Evolutionary conservation across 2,113 vertebrate species (phyloP).

Genomic region (Pantherophis guttatus): DNA sequence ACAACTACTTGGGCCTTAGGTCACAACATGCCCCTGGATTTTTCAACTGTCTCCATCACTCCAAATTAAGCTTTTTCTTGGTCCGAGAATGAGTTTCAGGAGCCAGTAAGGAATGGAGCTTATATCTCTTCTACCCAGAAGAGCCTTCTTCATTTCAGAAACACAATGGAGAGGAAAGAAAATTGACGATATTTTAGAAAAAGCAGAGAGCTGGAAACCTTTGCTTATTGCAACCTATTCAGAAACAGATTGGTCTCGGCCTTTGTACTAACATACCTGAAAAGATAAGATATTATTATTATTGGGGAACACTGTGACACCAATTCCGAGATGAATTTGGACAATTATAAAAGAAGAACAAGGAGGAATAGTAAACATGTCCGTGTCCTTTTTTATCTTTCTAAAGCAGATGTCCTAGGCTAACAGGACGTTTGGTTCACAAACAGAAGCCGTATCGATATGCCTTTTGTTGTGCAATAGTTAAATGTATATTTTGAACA

Average conservation of each 20-base stretch:
- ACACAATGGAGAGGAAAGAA: background rate
- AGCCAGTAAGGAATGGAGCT: background rate
- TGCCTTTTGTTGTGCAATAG: background rate
- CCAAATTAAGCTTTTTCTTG: background rate
- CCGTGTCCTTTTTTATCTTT: background rate
- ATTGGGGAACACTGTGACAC: background rate
- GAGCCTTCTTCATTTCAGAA: background rate
- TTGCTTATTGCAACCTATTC: background rate
- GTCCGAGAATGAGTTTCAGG: background rate
- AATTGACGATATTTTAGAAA: background rate
- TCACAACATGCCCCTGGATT: background rate
- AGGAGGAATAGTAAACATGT: background rate
- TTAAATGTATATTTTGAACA: background rate
- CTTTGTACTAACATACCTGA: background rate
- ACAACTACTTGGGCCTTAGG: too few relatives aligned
- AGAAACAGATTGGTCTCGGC: background rate
- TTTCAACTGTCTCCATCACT: background rate
- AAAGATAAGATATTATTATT: background rate
- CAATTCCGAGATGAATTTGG: background rate
- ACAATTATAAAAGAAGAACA: background rate
- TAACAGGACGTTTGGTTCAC: background rate
- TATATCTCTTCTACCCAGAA: background rate
- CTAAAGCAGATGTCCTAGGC: background rate
- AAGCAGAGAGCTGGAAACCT: background rate
- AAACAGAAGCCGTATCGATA: background rate